A percentile compares a stretch with the other conserved stretches of the same genome.
Evolutionary conservation across 2,113 vertebrate species (phyloP).

Genomic region (Rhinogobius similis): DNA sequence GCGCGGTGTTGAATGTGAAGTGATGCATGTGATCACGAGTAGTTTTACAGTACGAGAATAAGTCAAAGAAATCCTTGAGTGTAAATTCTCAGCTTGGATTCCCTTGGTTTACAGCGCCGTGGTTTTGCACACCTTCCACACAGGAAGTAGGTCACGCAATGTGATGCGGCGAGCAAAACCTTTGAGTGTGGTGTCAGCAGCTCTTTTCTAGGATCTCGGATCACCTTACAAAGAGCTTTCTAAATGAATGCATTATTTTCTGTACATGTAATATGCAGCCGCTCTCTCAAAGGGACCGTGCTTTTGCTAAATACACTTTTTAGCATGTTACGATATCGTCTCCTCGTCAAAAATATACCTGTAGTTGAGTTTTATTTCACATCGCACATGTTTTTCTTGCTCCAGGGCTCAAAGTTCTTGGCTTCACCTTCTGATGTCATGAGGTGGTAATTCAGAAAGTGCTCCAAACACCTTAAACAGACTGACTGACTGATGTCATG

Average conservation of each 20-base stretch:
- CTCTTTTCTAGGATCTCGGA: neutral
- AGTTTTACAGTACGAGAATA: too few species aligned
- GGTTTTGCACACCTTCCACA: neutral
- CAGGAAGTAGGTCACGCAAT: constrained; percentile 5
- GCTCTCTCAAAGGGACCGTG: neutral
- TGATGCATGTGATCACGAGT: too few species aligned
- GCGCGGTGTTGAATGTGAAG: too few species aligned
- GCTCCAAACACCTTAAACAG: too few species aligned
- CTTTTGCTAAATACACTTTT: neutral
- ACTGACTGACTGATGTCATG: too few species aligned
- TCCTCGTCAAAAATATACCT: neutral
- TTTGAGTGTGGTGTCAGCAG: neutral
- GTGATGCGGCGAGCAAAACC: neutral
- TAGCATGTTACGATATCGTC: neutral
- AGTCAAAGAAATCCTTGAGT: neutral
- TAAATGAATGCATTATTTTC: neutral
- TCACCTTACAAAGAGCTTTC: neutral
- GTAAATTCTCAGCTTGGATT: neutral
- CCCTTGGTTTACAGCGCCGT: neutral
- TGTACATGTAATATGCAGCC: neutral
- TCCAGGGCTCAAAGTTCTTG: too few species aligned
- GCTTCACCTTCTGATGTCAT: too few species aligned
- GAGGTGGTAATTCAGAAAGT: too few species aligned
- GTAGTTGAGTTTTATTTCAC: neutral
- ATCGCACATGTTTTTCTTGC: too few species aligned